Base-by-base conservation (phyloP, 2,797 vertebrate species). In the Acrocephalus scirpaceus region DNA sequence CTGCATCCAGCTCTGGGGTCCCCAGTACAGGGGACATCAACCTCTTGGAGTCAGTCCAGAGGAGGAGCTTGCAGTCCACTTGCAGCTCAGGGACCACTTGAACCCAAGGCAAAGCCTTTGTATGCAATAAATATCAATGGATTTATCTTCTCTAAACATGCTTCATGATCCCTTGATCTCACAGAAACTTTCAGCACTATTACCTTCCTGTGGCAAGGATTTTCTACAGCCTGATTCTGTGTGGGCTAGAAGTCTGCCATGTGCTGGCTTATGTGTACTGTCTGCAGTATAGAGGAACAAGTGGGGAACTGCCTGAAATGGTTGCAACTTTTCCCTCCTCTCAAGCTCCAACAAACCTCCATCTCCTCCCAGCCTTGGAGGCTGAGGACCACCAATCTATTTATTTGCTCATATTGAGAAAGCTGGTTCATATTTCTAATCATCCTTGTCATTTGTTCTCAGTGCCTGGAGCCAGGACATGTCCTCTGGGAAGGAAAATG, bases 251-350 rank as follows among this genome's bases (percentile, higher is more conserved):
- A 56, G n/a, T 9, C 22, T 16, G 7, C 36, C 30, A 32, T 0
- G 0, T 19, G 30, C n/a, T 47, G 48, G 20, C 18, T 70, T 26
- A 22, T 5, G 32, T 23, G 30, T 13, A 5, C 25, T 40, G 40
- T 32, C 40, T 0, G 2, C 14, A n/a, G 13, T 2, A 26, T 0
- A 53, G 67, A 74, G 42, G 32, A 81, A 36, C 0, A 4, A 56
- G 21, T 6, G 20, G 32, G n/a, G 53, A 93, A 64, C 25, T n/a
- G 25, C 16, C 16, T 67, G 66, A 69, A 91, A 38, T 0, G 0
- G 54, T 17, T 53, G 15, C 21, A 86, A 2, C 14, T 67, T 56
- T 71, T 40, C 9, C 16, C 5, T 73, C 58, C 58, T 13, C 11
- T 72, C 32, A n/a, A 16, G 47, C 12, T 82, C 58, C 47, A 89